Evolutionary conservation across 2,888 invertebrate genomes (phyloP).

Genomic region (Oscheius sp.): DNA sequence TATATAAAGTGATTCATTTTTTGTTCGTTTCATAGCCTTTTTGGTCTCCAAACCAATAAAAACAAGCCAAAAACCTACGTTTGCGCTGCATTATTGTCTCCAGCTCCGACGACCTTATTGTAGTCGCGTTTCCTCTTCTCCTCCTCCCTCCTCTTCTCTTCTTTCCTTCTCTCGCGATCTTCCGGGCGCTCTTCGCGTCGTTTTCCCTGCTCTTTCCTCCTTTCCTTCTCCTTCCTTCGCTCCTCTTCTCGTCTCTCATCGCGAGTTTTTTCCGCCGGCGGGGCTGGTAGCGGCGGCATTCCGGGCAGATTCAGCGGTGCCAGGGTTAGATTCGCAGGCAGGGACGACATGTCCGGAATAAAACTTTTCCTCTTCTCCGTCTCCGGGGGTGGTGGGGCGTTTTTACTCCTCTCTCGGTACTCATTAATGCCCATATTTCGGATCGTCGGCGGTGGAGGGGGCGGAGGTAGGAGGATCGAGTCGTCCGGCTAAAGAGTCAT

Average conservation of each 20-base stretch:
- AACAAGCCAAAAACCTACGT: neutral
- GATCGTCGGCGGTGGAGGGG: neutral
- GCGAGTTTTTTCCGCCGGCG: neutral
- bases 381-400: neutral
- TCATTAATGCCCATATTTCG: conserved; percentile 26
- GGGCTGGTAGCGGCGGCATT: conserved; percentile 1
- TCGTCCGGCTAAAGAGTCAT: neutral
- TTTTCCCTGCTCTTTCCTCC: conserved; percentile 33
- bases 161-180: conserved; percentile 41
- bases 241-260: conserved; percentile 14
- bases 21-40: no score
- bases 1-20: no score
- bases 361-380: conserved; percentile 32
- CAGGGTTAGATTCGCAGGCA: neutral
- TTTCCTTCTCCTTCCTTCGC: conserved; percentile 29
- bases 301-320: conserved; percentile 18
- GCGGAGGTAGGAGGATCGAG: neutral
- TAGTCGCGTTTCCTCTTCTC: conserved; percentile 52
- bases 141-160: conserved; percentile 43
- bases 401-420: conserved; percentile 27
- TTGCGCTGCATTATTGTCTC: neutral
- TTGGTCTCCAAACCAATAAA: neutral
- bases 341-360: conserved; percentile 41
- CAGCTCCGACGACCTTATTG: conserved; percentile 38
- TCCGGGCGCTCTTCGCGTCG: conserved; percentile 29